These are phyloP conservation scores for Drosophila phalerata DNA, from an alignment of 2,888 invertebrate species.

Conservation along the genomic window DNA sequence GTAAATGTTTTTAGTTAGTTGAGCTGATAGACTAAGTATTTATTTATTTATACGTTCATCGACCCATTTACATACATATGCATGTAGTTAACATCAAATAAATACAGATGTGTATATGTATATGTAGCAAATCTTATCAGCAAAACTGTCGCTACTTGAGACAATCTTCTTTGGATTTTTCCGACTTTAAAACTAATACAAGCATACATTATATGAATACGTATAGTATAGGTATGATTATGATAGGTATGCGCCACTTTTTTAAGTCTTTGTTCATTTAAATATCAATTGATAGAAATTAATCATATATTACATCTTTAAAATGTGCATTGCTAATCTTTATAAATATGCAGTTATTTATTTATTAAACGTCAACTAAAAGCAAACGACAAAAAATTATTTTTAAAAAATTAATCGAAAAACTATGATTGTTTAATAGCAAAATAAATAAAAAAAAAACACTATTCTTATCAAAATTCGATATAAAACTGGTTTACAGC, in stretches of 20 bases:
- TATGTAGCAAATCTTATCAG: slow-evolving; percentile 43
- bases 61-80: not conserved
- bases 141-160: slow-evolving; percentile 20
- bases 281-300: not conserved
- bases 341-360: slow-evolving; percentile 17
- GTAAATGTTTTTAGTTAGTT: not conserved
- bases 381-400: no score
- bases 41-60: slow-evolving; percentile 10
- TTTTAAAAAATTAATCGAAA: slow-evolving; percentile 12
- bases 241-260: slow-evolving; percentile 15
- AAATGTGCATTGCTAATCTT: slow-evolving; percentile 7
- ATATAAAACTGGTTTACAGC: not conserved
- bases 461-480: not conserved
- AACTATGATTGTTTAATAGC: slow-evolving; percentile 1
- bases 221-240: not conserved
- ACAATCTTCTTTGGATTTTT: slow-evolving; percentile 30
- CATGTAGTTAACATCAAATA: not conserved
- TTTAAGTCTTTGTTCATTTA: slow-evolving; percentile 37
- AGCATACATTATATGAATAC: not conserved
- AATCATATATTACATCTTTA: not conserved
- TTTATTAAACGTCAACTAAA: no score
- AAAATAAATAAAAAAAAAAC: no score
- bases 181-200: slow-evolving; percentile 27
- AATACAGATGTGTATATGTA: not conserved
- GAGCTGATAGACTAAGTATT: not conserved